Evolutionary conservation across 2,113 vertebrate genomes (phyloP).

Genomic region (Nycticryphes semicollaris): DNA sequence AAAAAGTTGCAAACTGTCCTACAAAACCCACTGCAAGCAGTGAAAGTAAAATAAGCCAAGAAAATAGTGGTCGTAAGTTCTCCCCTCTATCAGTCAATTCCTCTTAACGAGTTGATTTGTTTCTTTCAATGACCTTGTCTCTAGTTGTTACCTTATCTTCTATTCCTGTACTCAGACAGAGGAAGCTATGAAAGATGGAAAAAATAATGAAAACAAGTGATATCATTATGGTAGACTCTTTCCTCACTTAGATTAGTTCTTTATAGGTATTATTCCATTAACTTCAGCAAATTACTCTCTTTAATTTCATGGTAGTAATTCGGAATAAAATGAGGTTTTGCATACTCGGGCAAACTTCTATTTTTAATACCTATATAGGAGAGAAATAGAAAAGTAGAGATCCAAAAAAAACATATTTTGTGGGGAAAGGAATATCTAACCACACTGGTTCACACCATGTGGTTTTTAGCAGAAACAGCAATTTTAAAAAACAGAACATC

Average conservation of each 20-base stretch:
- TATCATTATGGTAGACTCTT: not conserved
- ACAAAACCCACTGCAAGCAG: not conserved
- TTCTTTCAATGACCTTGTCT: not conserved
- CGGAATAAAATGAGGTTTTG: not conserved
- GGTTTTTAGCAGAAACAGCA: not conserved
- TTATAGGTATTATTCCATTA: not conserved
- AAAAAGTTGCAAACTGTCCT: not conserved
- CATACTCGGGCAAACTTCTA: accelerated
- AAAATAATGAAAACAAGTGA: not conserved
- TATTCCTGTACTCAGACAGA: not conserved
- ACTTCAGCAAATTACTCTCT: not conserved
- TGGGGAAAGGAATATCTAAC: not conserved
- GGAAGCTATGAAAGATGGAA: not conserved
- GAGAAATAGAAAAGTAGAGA: not conserved
- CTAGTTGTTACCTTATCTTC: not conserved
- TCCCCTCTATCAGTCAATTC: not conserved
- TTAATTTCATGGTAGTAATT: not conserved
- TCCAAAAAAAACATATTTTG: not conserved
- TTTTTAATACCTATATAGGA: not conserved
- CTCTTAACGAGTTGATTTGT: not conserved
- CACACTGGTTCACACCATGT: not conserved
- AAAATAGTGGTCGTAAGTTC: not conserved
- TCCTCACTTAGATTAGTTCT: not conserved
- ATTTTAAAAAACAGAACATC: not conserved
- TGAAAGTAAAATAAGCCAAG: not conserved